These are phyloP conservation scores for Acrocephalus kingi DNA, from an alignment of 2,113 vertebrate genomes.

Conservation along the genomic window DNA sequence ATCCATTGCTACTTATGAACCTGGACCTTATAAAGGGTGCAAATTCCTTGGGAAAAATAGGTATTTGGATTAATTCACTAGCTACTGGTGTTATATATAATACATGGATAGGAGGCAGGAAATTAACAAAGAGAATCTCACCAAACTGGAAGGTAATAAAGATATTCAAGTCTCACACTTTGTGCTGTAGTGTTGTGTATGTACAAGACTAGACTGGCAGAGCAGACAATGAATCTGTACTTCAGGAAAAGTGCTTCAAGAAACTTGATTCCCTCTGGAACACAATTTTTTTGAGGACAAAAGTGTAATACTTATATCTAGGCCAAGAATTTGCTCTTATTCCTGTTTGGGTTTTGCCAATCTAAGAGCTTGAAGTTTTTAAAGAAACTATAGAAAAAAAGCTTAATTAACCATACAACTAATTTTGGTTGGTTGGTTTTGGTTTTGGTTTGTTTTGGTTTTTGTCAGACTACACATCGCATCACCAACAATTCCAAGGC, in stretches of 20 bases:
- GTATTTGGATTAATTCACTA: neutral
- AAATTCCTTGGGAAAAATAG: neutral
- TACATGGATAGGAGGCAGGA: neutral
- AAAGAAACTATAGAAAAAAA: neutral
- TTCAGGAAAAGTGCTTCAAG: neutral
- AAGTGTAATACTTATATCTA: neutral
- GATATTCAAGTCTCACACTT: neutral
- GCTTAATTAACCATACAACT: neutral
- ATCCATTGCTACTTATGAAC: neutral
- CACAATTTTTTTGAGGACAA: neutral
- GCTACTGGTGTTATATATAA: neutral
- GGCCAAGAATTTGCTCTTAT: neutral
- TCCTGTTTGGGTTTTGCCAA: neutral
- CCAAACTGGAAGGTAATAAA: neutral
- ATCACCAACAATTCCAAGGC: neutral
- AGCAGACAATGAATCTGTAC: neutral
- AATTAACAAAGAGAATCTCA: neutral
- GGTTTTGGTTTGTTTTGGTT: neutral
- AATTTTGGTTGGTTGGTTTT: neutral
- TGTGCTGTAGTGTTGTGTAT: neutral
- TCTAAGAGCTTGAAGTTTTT: neutral
- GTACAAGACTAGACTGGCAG: neutral
- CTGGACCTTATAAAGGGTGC: neutral
- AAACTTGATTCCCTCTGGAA: neutral
- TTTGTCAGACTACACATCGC: neutral